A percentile compares a stretch with the other conserved stretches of the same genome.
These are phyloP conservation scores for Carpatolechia fugitivella DNA, from an alignment of 2,888 invertebrate species.

Conservation along the genomic window DNA sequence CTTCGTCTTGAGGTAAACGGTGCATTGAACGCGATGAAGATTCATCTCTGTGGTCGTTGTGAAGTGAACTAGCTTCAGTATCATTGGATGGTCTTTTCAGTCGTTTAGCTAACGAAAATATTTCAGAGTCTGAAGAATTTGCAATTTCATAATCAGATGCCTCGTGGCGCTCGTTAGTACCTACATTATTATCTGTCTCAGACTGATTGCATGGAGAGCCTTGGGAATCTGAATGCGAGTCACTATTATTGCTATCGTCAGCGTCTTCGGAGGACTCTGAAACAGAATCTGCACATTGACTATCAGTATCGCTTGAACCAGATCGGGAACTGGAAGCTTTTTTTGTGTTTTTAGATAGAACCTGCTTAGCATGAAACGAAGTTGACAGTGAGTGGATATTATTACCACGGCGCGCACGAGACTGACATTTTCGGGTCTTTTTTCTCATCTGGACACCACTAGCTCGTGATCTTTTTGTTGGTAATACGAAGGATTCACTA, in stretches of 20 bases:
- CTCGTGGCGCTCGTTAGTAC: background rate
- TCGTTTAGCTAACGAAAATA: conserved; percentile 7
- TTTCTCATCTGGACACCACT: background rate
- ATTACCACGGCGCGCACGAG: background rate
- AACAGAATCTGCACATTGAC: background rate
- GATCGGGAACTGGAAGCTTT: background rate
- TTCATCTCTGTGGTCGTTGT: background rate
- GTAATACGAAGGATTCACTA: background rate
- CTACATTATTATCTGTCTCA: background rate
- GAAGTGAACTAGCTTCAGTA: background rate
- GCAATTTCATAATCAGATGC: background rate
- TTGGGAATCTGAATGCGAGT: background rate
- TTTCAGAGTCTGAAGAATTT: conserved; percentile 7
- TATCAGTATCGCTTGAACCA: background rate
- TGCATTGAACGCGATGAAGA: background rate
- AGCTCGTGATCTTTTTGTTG: background rate
- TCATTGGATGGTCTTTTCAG: conserved; percentile 4
- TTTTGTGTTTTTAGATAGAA: background rate
- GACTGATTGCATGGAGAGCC: background rate
- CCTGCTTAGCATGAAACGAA: background rate
- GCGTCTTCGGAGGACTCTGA: background rate
- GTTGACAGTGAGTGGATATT: background rate
- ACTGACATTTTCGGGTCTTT: background rate
- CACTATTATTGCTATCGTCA: background rate
- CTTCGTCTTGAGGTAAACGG: background rate